Base-by-base conservation (phyloP, 2,113 vertebrate genomes). In the Phalacrocorax brasilianus region DNA sequence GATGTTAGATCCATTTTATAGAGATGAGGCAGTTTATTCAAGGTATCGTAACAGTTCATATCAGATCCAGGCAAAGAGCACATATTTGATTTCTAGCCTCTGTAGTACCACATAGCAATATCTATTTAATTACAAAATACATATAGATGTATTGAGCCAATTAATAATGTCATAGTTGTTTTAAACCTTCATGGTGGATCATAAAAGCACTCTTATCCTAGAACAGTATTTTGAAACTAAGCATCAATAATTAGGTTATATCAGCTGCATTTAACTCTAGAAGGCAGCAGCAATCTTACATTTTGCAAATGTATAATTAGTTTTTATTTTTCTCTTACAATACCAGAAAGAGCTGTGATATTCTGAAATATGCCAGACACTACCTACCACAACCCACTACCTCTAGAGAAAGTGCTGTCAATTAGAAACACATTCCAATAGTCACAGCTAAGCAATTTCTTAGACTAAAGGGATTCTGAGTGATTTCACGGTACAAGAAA, bases 371-470 rank as follows among this genome's bases (percentile, higher is more conserved):
- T 32, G n/a, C 45, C 82, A 93, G 68, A 85, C 42, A 78, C 50
- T 59, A 96, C 59, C 83, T 78, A 92, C 72, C 88, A 94, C 70
- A 97, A 87, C 27, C 28, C 88, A 74, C 77, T 88, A 92, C 56
- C 73, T 88, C 79, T 44, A 93, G n/a, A 96, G 65, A 95, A 97
- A 96, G 52, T 66, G 44, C 15, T 87, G 89, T 63, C 84, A 97
- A 95, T 97, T 89, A 96, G 94, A 97, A 92, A 96, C 84, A 94
- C 56, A 96, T 94, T 96, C 85, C 59, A 97, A 94, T 53, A 97
- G 93, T 97, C 95, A 97, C n/a, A 97, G 96, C 77, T 95, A 97
- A 96, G 88, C 81, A 96, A 87, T 74, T 93, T 94, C 93, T 91
- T 82, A 97, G 82, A 91, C 83, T 87, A 89, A 91, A 94, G 85